These are phyloP conservation scores for Helogale parvula DNA, from an alignment of 2,113 vertebrate species.

Conservation along the genomic window DNA sequence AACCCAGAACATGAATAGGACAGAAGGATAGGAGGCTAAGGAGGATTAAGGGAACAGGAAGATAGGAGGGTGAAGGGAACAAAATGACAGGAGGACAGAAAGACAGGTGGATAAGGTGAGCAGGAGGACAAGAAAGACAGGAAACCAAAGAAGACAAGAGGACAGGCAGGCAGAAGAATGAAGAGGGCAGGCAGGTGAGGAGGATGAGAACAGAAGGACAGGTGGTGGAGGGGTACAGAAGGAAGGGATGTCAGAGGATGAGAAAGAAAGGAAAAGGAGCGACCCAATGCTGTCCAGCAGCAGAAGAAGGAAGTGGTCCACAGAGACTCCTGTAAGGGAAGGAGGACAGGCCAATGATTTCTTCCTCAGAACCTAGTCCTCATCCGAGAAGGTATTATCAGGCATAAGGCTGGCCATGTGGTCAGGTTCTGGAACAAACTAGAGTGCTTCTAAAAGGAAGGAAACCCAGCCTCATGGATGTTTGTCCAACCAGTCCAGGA, in stretches of 20 bases:
- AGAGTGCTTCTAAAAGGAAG: not conserved
- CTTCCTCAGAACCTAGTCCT: not conserved
- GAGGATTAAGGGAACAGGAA: not conserved
- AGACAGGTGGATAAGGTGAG: not conserved
- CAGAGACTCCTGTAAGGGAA: not conserved
- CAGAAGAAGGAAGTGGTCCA: not conserved
- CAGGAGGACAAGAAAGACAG: not conserved
- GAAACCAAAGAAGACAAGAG: not conserved
- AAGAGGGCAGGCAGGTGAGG: not conserved
- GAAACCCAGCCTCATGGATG: not conserved
- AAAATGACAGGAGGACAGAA: not conserved
- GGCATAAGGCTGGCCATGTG: not conserved
- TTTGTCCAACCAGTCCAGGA: not conserved
- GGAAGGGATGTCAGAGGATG: too few relatives aligned
- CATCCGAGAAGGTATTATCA: not conserved
- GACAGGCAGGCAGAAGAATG: not conserved
- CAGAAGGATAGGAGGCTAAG: not conserved
- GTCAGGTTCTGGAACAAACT: not conserved
- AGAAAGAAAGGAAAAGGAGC: not conserved
- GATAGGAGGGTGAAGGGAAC: not conserved
- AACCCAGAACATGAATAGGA: not conserved
- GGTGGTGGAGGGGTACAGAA: too few relatives aligned
- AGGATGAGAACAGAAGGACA: too few relatives aligned
- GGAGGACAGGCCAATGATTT: not conserved
- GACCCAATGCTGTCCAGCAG: not conserved